These are phyloP conservation scores for Ctenochaetus hawaiiensis DNA, from an alignment of 2,797 vertebrate species.

Conservation along the genomic window DNA sequence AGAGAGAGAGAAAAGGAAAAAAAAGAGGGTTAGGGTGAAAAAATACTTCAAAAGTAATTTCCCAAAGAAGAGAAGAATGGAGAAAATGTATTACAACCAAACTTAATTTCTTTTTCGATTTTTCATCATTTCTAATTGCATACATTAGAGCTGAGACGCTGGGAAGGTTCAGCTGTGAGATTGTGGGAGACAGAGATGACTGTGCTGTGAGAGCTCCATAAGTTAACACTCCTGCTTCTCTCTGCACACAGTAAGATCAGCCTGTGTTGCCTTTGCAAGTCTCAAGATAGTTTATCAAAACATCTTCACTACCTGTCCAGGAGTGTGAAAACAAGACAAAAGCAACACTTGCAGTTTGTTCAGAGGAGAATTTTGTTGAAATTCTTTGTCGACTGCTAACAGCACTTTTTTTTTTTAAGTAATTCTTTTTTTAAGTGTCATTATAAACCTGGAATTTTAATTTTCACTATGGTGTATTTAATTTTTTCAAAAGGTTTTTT, in stretches of 20 bases:
- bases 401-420: neutral
- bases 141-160: constrained; percentile 83
- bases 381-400: constrained; percentile 8
- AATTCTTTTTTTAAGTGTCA: neutral
- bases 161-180: constrained; percentile 79
- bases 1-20: constrained; percentile 50
- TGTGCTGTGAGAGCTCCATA: constrained; percentile 73
- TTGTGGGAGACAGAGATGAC: constrained; percentile 68
- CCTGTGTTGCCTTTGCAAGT: constrained; percentile 61
- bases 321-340: constrained; percentile 17
- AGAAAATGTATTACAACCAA: constrained; percentile 91
- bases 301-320: constrained; percentile 44
- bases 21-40: constrained; percentile 69
- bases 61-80: constrained; percentile 90
- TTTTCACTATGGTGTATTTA: neutral
- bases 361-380: constrained; percentile 4
- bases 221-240: constrained; percentile 38
- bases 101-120: constrained; percentile 93
- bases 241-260: constrained; percentile 37
- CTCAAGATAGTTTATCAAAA: constrained; percentile 47
- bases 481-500: neutral
- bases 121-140: constrained; percentile 92
- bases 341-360: constrained; percentile 13
- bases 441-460: neutral
- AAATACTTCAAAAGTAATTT: constrained; percentile 95